These are phyloP conservation scores for Polymixis flavicincta DNA, from an alignment of 2,888 invertebrate species.

Conservation along the genomic window DNA sequence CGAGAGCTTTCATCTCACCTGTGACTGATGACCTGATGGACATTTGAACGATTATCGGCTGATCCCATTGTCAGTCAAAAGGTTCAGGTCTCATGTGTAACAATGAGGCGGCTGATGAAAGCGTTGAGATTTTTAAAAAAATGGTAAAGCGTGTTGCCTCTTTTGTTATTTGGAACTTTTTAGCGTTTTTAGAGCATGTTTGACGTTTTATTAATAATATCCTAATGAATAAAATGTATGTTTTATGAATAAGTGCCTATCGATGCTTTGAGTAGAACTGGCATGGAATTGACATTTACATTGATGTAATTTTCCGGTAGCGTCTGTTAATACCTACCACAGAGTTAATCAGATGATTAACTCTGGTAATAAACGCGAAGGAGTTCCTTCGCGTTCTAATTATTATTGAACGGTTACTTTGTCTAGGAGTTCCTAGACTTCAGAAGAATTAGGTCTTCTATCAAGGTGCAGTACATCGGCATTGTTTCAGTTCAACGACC, in stretches of 20 bases:
- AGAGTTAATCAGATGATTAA: background rate
- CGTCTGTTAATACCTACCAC: background rate
- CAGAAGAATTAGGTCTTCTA: constrained; percentile 65
- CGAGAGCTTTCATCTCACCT: constrained; percentile 79
- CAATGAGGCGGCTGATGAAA: constrained; percentile 85
- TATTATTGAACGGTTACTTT: background rate
- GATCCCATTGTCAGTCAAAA: constrained; percentile 83
- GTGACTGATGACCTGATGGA: constrained; percentile 88
- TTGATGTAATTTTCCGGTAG: background rate
- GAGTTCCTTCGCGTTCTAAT: background rate
- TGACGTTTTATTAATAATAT: background rate
- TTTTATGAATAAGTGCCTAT: background rate
- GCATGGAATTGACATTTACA: background rate
- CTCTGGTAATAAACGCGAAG: too few relatives aligned
- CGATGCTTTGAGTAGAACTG: background rate
- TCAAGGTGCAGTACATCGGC: constrained; percentile 68
- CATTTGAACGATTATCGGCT: constrained; percentile 84
- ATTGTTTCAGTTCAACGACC: constrained; percentile 75
- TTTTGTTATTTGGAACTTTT: constrained; percentile 15
- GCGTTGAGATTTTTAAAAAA: constrained; percentile 60
- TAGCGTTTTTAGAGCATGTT: constrained; percentile 8
- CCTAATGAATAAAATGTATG: too few relatives aligned
- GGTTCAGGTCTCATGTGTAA: constrained; percentile 77
- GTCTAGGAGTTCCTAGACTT: constrained; percentile 16
- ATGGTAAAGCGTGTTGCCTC: constrained; percentile 17